Conservation (phyloP, 1,140 invertebrate species). For the Bombus waltoni region DNA sequence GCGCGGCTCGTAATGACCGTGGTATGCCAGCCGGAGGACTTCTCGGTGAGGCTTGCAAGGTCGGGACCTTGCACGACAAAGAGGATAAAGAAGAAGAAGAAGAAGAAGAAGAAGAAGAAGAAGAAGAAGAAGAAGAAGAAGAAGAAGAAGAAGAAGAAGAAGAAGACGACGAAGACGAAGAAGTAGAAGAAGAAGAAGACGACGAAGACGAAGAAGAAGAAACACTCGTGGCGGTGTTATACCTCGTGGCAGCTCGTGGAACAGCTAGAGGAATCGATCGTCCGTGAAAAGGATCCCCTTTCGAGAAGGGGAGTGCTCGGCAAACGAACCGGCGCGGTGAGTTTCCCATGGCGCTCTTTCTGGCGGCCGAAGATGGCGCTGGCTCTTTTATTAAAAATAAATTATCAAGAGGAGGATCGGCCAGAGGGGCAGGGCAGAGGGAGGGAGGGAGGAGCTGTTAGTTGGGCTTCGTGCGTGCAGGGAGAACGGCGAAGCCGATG, state of each 20-base stretch:
- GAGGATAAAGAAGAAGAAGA: background rate
- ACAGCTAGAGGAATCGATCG: constrained; percentile 35
- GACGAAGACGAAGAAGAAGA: background rate
- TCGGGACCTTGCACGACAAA: constrained; percentile 58
- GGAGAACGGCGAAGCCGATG: constrained; percentile 27
- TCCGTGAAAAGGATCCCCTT: constrained; percentile 55
- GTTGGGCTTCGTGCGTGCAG: constrained; percentile 46
- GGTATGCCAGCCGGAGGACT: constrained; percentile 34
- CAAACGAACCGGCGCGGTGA: constrained; percentile 58
- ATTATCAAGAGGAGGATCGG: constrained; percentile 58
- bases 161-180: background rate
- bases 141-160: background rate
- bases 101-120: constrained; percentile 12
- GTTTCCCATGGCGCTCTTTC: constrained; percentile 60
- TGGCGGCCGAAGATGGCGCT: constrained; percentile 47
- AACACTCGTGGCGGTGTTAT: constrained; percentile 14
- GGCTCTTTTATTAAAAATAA: constrained; percentile 71
- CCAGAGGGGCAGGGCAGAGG: background rate
- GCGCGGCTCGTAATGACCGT: constrained; percentile 33
- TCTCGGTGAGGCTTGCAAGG: constrained; percentile 49
- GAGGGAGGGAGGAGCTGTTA: background rate
- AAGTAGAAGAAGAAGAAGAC: background rate
- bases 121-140: too few species aligned
- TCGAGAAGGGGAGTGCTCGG: constrained; percentile 29
- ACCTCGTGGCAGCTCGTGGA: constrained; percentile 18